Evolutionary conservation across 64 coral and sea anemone genomes (phyloP).

Genomic region (Stichodactyla mertensii): DNA sequence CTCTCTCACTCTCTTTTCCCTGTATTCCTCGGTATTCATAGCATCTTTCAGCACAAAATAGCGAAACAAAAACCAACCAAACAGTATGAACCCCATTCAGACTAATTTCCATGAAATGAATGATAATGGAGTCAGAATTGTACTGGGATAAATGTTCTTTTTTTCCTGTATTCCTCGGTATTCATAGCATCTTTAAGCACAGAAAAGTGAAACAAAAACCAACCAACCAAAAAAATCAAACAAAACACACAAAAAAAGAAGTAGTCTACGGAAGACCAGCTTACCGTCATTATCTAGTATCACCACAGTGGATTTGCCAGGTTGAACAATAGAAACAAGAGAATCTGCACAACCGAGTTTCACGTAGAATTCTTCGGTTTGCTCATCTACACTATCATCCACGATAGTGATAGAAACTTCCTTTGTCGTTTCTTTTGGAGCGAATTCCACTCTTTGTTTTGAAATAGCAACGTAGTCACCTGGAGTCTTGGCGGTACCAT

Average conservation of each 20-base stretch:
- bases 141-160: too few species aligned
- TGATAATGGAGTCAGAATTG: neutral
- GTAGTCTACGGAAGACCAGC: neutral
- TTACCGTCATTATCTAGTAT: neutral
- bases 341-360: neutral
- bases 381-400: neutral
- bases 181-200: too few species aligned
- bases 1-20: too few species aligned
- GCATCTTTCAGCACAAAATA: too few species aligned
- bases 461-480: constrained; percentile 4
- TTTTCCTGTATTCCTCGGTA: too few species aligned
- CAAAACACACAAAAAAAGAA: neutral
- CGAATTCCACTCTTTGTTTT: neutral
- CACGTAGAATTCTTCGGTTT: neutral
- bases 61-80: too few species aligned
- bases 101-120: neutral
- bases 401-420: neutral
- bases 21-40: too few species aligned
- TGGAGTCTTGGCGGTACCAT: constrained; percentile 1
- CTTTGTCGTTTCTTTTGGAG: neutral
- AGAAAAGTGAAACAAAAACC: too few species aligned
- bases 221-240: too few species aligned
- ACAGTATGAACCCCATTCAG: neutral
- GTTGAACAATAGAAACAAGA: neutral
- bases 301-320: neutral